Evolutionary conservation across 37 sponge, comb jelly and placozoan species (phyloP).

Genomic region (Dysidea cf. avara): DNA sequence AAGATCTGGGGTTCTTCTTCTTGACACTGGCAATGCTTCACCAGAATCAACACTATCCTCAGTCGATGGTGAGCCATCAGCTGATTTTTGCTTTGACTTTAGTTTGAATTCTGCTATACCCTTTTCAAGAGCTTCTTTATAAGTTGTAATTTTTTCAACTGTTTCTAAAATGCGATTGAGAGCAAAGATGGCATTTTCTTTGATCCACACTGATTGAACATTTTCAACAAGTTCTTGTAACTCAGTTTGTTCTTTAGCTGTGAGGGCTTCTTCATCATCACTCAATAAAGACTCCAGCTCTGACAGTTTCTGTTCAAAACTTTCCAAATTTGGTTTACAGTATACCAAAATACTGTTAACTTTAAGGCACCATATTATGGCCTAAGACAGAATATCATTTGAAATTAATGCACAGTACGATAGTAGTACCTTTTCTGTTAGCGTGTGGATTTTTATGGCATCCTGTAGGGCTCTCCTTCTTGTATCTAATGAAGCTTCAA

Average conservation of each 20-base stretch:
- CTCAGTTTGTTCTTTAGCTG: slow-evolving; percentile 25
- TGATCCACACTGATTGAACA: slow-evolving; percentile 17
- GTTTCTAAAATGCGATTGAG: slow-evolving; percentile 62
- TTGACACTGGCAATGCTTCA: neutral
- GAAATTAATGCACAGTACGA: neutral
- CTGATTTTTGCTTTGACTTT: too few relatives aligned
- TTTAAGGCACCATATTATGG: too few relatives aligned
- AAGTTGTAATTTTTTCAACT: slow-evolving; percentile 29
- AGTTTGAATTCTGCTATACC: slow-evolving; percentile 13
- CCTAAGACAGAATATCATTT: too few relatives aligned
- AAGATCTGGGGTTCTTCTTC: neutral
- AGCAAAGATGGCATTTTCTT: slow-evolving; percentile 63
- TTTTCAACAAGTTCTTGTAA: slow-evolving; percentile 43
- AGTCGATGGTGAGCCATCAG: too few relatives aligned
- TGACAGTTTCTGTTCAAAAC: too few relatives aligned
- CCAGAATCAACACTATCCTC: neutral
- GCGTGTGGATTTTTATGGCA: slow-evolving; percentile 41
- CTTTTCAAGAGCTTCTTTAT: slow-evolving; percentile 30
- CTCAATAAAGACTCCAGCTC: too few relatives aligned
- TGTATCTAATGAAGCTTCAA: slow-evolving; percentile 18
- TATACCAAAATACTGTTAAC: too few relatives aligned
- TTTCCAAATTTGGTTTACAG: too few relatives aligned
- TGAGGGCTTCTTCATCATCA: slow-evolving; percentile 1
- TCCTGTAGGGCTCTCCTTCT: slow-evolving; percentile 58
- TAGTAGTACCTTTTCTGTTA: slow-evolving; percentile 47